phyloP scores from a whole-genome alignment of 2,797 vertebrate species.

The Epinephelus malabaricus region DNA sequence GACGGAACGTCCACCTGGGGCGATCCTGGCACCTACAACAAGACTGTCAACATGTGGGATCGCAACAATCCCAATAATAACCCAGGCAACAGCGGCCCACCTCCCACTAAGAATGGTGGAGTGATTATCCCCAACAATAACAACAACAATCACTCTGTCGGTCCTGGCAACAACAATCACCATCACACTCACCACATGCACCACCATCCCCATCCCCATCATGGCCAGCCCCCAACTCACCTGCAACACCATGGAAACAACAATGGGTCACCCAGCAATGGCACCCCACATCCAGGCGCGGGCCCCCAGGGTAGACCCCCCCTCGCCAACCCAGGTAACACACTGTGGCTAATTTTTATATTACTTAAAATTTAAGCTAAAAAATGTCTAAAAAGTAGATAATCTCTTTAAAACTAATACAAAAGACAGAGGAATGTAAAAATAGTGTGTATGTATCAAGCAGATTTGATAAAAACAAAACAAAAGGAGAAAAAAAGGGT shows the following conservation, averaged over 20 bases:
- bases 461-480: background rate
- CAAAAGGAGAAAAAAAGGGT: background rate
- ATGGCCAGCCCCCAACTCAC: slow-evolving; percentile 82
- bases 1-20: slow-evolving; percentile 99
- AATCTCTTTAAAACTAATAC: background rate
- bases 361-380: background rate
- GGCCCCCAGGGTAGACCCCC: slow-evolving; percentile 91
- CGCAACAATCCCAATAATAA: slow-evolving; percentile 93
- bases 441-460: background rate
- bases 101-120: slow-evolving; percentile 78
- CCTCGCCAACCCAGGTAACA: slow-evolving; percentile 93
- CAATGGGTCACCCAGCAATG: slow-evolving; percentile 88
- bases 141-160: slow-evolving; percentile 84
- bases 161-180: slow-evolving; percentile 85
- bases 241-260: slow-evolving; percentile 87
- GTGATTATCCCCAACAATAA: slow-evolving; percentile 78
- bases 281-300: slow-evolving; percentile 88
- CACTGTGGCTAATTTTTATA: background rate
- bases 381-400: no score
- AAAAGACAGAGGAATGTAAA: background rate
- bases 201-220: slow-evolving; percentile 77
- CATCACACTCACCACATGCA: slow-evolving; percentile 81
- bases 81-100: slow-evolving; percentile 81
- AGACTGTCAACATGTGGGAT: slow-evolving; percentile 98
- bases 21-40: slow-evolving; percentile 92